These are phyloP conservation scores for Meteorus cinctellus DNA, from an alignment of 2,888 invertebrate species.

Conservation along the genomic window DNA sequence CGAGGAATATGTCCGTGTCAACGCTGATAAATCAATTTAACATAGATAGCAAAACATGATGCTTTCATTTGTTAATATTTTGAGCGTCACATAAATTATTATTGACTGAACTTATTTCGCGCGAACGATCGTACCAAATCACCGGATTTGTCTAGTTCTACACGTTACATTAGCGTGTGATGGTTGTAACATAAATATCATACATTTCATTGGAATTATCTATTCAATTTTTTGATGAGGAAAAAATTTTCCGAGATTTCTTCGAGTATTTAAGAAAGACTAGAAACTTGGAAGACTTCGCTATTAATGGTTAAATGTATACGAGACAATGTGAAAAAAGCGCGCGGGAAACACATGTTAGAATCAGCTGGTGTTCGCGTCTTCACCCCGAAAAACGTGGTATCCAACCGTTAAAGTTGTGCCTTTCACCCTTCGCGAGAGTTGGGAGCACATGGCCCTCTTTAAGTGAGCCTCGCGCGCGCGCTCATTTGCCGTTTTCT, in stretches of 20 bases:
- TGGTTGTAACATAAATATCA: not conserved
- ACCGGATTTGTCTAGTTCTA: too few relatives aligned
- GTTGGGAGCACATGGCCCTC: constrained; percentile 64
- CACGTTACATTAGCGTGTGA: not conserved
- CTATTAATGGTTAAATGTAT: not conserved
- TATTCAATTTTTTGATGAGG: too few relatives aligned
- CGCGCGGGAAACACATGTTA: constrained; percentile 69
- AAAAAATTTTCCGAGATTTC: too few relatives aligned
- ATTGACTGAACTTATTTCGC: too few relatives aligned
- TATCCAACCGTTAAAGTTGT: constrained; percentile 65
- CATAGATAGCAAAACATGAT: constrained; percentile 6
- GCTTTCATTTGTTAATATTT: too few relatives aligned
- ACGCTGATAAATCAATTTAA: constrained; percentile 9
- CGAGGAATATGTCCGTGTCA: not conserved
- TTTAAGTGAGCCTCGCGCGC: constrained; percentile 44
- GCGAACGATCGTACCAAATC: too few relatives aligned
- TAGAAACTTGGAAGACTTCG: constrained; percentile 25
- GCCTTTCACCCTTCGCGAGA: constrained; percentile 59
- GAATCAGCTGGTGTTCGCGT: constrained; percentile 69
- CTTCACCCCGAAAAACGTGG: constrained; percentile 58
- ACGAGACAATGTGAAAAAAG: constrained; percentile 48
- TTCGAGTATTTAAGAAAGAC: not conserved
- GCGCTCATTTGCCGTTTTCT: constrained; percentile 19
- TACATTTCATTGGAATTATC: too few relatives aligned
- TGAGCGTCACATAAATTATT: too few relatives aligned